Evolutionary conservation across 2,113 vertebrate species (phyloP).

Genomic region (Gymnogyps californianus): DNA sequence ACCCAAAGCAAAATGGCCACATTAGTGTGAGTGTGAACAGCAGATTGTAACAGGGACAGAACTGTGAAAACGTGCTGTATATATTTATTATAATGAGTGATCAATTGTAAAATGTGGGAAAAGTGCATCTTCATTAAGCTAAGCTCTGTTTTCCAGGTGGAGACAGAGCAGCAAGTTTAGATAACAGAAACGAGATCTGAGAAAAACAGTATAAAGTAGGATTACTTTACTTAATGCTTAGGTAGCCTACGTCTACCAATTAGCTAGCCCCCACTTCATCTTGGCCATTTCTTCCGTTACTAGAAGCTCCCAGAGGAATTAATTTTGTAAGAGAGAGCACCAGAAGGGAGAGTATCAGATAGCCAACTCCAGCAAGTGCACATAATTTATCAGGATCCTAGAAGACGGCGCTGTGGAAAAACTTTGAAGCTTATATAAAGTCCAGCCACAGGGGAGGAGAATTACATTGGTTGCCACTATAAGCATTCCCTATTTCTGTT

Average conservation of each 20-base stretch:
- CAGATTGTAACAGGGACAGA: not conserved
- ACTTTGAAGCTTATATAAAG: not conserved
- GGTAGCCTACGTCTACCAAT: not conserved
- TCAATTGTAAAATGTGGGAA: not conserved
- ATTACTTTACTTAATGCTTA: not conserved
- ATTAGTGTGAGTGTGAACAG: not conserved
- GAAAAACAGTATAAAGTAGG: not conserved
- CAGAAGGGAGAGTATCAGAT: not conserved
- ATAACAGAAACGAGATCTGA: not conserved
- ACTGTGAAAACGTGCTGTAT: not conserved
- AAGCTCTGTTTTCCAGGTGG: not conserved
- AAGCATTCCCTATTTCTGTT: not conserved
- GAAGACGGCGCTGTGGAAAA: fast-evolving
- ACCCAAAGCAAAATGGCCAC: not conserved
- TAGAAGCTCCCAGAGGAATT: constrained; percentile 23
- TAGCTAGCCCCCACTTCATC: constrained; percentile 2
- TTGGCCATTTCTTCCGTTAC: not conserved
- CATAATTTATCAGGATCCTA: not conserved
- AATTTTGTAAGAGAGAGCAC: not conserved
- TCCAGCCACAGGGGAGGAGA: not conserved
- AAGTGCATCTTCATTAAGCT: not conserved
- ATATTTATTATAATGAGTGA: not conserved
- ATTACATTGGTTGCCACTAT: not conserved
- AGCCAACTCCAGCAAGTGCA: not conserved
- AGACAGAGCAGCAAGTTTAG: not conserved